Percentiles rank a stretch among this genome's conserved stretches.
These are phyloP conservation scores for Latrodectus elegans DNA, from an alignment of 2,888 invertebrate species.

Conservation along the genomic window DNA sequence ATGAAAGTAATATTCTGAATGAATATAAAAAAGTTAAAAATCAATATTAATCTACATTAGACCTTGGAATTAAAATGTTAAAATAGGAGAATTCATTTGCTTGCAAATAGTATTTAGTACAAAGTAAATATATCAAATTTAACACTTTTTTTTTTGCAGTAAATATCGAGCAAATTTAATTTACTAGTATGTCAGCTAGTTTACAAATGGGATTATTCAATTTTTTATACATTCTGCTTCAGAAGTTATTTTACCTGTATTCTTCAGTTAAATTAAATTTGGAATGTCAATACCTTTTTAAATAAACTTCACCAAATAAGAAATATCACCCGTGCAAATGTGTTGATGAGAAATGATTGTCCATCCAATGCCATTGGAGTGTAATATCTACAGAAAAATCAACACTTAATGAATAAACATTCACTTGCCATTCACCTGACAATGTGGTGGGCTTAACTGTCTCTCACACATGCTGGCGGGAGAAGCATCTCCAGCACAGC, in stretches of 20 bases:
- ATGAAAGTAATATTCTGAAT: no score
- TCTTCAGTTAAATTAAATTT: background rate
- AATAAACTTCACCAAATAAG: conserved; percentile 6
- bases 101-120: no score
- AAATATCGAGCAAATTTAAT: no score
- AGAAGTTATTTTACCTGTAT: background rate
- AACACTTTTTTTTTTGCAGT: no score
- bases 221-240: no score
- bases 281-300: background rate
- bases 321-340: conserved; percentile 66
- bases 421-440: background rate
- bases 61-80: no score
- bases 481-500: background rate
- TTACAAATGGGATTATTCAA: no score
- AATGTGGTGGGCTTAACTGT: background rate
- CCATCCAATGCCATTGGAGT: conserved; percentile 32
- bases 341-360: conserved; percentile 59
- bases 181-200: no score
- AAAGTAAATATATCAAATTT: no score
- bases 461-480: background rate
- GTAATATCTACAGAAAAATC: conserved; percentile 8
- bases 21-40: no score
- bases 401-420: background rate
- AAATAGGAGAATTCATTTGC: no score
- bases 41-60: no score